Percentiles rank a stretch among this genome's conserved stretches.
phyloP scores from a whole-genome alignment of 2,888 invertebrate genomes.

The Cerastis leucographa region DNA sequence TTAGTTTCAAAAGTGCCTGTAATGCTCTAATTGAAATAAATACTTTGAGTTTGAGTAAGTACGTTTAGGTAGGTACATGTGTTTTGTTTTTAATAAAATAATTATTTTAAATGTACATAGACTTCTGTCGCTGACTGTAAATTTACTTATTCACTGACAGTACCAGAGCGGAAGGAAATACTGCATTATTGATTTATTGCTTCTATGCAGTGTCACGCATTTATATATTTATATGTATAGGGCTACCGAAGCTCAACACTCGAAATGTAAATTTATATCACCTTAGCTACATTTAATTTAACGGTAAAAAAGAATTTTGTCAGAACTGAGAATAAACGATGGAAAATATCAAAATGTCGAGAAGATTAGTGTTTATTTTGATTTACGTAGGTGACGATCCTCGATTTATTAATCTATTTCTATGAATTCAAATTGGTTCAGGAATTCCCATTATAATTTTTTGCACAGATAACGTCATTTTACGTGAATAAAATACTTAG shows the following conservation, averaged over 20 bases:
- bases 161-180: conserved; percentile 31
- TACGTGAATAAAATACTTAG: conserved; percentile 8
- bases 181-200: conserved; percentile 38
- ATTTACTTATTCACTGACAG: background rate
- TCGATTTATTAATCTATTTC: background rate
- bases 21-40: too few relatives aligned
- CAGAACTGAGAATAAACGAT: too few relatives aligned
- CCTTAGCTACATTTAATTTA: background rate
- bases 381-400: background rate
- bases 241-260: conserved; percentile 9
- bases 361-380: conserved; percentile 3
- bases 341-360: conserved; percentile 2
- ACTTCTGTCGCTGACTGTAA: background rate
- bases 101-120: background rate
- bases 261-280: background rate
- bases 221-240: background rate
- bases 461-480: background rate
- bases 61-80: background rate
- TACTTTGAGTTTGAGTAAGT: too few relatives aligned
- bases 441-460: background rate
- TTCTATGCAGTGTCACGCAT: conserved; percentile 12
- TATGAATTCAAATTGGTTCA: conserved; percentile 11
- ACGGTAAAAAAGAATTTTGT: too few relatives aligned
- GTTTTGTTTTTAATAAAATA: background rate
- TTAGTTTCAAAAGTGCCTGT: too few relatives aligned